Evolutionary conservation across 2,113 vertebrate species (phyloP).

Genomic region (Malurus cyaneus): DNA sequence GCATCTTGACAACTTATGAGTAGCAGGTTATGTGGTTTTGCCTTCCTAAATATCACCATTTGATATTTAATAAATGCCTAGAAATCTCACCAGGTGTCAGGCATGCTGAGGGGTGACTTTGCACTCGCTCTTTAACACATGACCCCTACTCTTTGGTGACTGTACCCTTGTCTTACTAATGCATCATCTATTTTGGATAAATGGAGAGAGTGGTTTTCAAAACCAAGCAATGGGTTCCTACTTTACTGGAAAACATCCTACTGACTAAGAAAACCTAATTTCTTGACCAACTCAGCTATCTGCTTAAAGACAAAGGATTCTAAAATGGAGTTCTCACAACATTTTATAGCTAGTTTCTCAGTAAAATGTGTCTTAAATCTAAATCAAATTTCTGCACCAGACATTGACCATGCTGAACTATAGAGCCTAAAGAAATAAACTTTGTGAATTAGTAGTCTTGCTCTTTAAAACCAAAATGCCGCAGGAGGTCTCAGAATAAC

Average conservation of each 20-base stretch:
- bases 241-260: neutral
- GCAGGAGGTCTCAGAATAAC: neutral
- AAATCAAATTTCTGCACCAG: neutral
- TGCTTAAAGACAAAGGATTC: neutral
- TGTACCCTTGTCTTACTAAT: neutral
- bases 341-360: neutral
- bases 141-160: neutral
- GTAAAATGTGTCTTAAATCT: neutral
- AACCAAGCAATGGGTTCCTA: neutral
- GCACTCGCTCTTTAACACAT: neutral
- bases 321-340: neutral
- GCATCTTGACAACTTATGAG: neutral
- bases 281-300: neutral
- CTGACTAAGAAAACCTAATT: neutral
- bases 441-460: neutral
- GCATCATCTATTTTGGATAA: neutral
- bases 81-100: neutral
- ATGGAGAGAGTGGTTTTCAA: neutral
- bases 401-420: neutral
- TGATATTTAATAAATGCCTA: constrained; percentile 35
- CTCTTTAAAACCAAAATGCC: neutral
- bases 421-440: neutral
- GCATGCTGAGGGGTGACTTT: neutral
- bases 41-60: constrained; percentile 5
- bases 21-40: neutral